These are phyloP conservation scores for Echiichthys vipera DNA, from an alignment of 2,797 vertebrate species.

Conservation along the genomic window DNA sequence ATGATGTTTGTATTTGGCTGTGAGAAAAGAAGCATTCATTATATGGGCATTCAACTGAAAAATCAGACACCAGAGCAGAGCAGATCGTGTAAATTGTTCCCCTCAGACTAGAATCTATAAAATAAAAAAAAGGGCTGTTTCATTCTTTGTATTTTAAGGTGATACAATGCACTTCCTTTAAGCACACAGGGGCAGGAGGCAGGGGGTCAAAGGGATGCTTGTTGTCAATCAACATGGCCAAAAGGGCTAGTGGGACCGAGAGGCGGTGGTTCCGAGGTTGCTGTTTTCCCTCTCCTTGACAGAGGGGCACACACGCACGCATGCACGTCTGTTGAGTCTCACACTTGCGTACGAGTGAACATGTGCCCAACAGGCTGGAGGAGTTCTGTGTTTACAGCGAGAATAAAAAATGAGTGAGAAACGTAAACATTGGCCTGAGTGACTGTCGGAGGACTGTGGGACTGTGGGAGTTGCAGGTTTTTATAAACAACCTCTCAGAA, in stretches of 20 bases:
- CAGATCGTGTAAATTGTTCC: slow-evolving; percentile 25
- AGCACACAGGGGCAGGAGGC: slow-evolving; percentile 11
- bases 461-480: slow-evolving; percentile 66
- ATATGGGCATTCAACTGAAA: slow-evolving; percentile 38
- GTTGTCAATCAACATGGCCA: slow-evolving; percentile 46
- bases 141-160: slow-evolving; percentile 38
- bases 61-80: slow-evolving; percentile 38
- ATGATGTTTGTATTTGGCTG: slow-evolving; percentile 34
- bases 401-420: slow-evolving; percentile 65
- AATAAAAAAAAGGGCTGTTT: slow-evolving; percentile 16
- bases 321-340: slow-evolving; percentile 35
- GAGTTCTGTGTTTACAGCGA: slow-evolving; percentile 65
- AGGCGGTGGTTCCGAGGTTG: slow-evolving; percentile 35
- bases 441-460: slow-evolving; percentile 57
- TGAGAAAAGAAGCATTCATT: slow-evolving; percentile 58
- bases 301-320: slow-evolving; percentile 12
- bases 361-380: slow-evolving; percentile 43
- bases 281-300: slow-evolving; percentile 49
- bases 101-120: slow-evolving; percentile 5
- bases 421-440: slow-evolving; percentile 69
- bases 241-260: slow-evolving; percentile 40
- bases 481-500: slow-evolving; percentile 73
- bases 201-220: slow-evolving; percentile 46
- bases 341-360: slow-evolving; percentile 2
- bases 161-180: slow-evolving; percentile 24